Conservation (phyloP, 2,113 vertebrate genomes). For the Aviceda subcristata region DNA sequence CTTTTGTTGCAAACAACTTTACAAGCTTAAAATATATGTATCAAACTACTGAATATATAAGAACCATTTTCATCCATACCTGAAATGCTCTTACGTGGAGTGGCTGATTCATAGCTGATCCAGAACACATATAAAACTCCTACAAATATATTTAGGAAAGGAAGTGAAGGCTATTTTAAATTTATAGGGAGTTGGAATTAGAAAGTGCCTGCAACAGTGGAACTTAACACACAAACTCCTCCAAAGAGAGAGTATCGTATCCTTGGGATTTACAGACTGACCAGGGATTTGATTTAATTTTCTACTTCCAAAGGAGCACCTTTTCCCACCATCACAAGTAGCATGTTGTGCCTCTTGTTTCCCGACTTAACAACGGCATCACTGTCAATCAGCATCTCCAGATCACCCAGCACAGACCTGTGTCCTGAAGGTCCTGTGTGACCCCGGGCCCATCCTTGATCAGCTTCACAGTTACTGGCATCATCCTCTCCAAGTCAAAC, state of each 20-base stretch:
- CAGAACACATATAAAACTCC: neutral
- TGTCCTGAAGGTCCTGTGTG: neutral
- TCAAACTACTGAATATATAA: neutral
- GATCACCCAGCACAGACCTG: neutral
- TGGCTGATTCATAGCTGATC: conserved; percentile 12
- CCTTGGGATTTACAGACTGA: neutral
- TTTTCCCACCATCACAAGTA: neutral
- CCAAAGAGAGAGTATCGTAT: accelerated
- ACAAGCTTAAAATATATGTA: neutral
- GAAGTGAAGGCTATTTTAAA: conserved; percentile 20
- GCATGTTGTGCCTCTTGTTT: neutral
- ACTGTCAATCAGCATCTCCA: neutral
- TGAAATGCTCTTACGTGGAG: neutral
- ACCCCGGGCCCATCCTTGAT: neutral
- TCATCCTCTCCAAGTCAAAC: neutral
- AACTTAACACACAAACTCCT: neutral
- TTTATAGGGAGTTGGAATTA: conserved; percentile 20
- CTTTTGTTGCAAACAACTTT: conserved; percentile 25
- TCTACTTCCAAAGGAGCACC: neutral
- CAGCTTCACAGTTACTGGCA: neutral
- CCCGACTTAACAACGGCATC: neutral
- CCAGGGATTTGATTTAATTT: neutral
- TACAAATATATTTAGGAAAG: neutral
- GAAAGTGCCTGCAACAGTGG: neutral
- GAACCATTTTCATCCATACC: neutral